Evolutionary conservation across 2,888 invertebrate genomes (phyloP).

Genomic region (Drosophila formosana): DNA sequence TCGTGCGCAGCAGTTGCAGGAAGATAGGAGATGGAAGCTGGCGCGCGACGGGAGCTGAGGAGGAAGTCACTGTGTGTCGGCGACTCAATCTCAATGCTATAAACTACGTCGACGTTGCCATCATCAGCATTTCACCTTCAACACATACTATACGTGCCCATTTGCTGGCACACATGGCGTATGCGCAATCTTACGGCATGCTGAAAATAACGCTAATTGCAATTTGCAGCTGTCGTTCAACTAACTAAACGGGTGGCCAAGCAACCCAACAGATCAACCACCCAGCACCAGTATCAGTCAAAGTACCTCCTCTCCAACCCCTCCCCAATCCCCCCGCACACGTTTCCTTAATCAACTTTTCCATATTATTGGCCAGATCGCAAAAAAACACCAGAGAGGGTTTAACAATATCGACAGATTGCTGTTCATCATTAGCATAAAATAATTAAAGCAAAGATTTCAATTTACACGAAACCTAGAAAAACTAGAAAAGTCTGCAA

Average conservation of each 20-base stretch:
- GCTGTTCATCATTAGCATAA: conserved; percentile 18
- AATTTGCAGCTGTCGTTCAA: conserved; percentile 64
- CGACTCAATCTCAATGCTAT: conserved; percentile 72
- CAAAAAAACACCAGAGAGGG: background rate
- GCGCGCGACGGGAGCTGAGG: background rate
- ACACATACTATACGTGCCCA: conserved; percentile 36
- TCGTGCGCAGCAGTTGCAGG: conserved; percentile 28
- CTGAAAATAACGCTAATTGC: conserved; percentile 76
- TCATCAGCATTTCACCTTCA: conserved; percentile 63
- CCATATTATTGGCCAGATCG: conserved; percentile 1
- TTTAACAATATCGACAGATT: conserved; percentile 30
- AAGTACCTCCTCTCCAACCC: background rate
- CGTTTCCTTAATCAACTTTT: background rate
- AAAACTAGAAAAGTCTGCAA: background rate
- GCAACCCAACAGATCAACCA: conserved; percentile 17
- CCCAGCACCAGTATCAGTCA: background rate
- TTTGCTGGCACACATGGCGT: conserved; percentile 57
- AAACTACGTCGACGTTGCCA: conserved; percentile 60
- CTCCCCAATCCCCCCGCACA: background rate
- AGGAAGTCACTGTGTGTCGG: conserved; percentile 21
- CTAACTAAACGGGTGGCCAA: conserved; percentile 38
- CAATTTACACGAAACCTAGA: background rate
- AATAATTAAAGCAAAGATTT: conserved; percentile 9
- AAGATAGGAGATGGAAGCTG: conserved; percentile 1
- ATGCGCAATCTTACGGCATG: conserved; percentile 67